Evolutionary conservation across 2,113 vertebrate species (phyloP), one percentile per base, ranked within the genome.

Genomic region (Podarcis cretensis): DNA sequence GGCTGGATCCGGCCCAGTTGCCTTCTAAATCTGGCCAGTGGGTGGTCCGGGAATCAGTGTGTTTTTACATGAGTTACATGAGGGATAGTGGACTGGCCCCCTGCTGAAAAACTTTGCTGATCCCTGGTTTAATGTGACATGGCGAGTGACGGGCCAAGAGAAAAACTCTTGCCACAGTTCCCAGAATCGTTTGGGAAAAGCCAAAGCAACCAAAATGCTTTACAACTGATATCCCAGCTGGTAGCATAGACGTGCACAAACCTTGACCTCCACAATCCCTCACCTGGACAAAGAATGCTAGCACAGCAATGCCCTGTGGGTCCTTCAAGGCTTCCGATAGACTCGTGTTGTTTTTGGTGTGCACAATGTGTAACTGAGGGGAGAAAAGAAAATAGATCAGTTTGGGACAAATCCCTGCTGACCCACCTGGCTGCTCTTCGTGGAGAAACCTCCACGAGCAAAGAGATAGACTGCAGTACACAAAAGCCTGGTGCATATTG

Each of bases 281-380:
- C 92, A 97, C 95, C 93, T 97, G 93, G 54, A 96, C 93, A 14
- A 97, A 94, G 82, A 97, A 97, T 74, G 87, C 96, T 57, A 97
- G 81, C 35, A 96, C 96, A 57, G 96, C 94, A n/a, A 97, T 90
- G 35, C 93, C 96, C 65, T 92, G 54, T 2, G 86, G 12, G 16
- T 90, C 84, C 32, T 27, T 94, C n/a, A 14, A 9, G 37, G 7
- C 75, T 1, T 83, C 73, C 1, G 5, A 0, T 1, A 35, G 0
- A 79, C 2, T 95, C 90, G n/a, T 35, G 75, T 73, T 81, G 69
- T 92, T 63, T 86, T 94, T 96, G 48, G n/a, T 2, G 86, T 93
- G 96, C 2, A 98, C 96, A 20, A 98, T 96, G 91, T 98, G 97
- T 5, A 98, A 10, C 97, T 98, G 80, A 48, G 32, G 48, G 27